Percentiles rank a stretch among this genome's conserved stretches.
These are phyloP conservation scores for Platycheirus rosarum DNA, from an alignment of 2,888 invertebrate genomes.

Conservation along the genomic window DNA sequence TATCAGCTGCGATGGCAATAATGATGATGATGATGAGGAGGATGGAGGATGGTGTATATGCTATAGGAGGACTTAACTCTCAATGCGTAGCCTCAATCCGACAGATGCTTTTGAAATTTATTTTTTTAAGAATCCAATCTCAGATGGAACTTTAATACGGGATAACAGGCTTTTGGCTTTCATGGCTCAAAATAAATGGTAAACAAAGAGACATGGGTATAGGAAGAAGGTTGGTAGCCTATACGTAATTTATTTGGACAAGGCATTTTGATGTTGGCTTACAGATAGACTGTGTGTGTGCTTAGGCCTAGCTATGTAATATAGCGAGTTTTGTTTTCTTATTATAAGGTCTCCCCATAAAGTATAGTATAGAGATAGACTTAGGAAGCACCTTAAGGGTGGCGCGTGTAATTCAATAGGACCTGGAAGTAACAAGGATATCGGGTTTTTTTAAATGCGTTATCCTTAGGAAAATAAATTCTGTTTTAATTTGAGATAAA, in stretches of 20 bases:
- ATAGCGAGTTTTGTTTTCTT: neutral
- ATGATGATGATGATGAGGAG: constrained; percentile 57
- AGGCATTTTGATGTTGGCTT: constrained; percentile 61
- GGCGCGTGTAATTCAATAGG: constrained; percentile 48
- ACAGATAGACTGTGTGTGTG: constrained; percentile 5
- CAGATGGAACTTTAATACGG: constrained; percentile 52
- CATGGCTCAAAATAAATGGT: constrained; percentile 49
- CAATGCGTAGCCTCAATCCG: constrained; percentile 71
- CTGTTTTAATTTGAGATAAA: constrained; percentile 30
- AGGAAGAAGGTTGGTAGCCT: constrained; percentile 32
- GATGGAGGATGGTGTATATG: constrained; percentile 10
- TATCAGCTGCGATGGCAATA: constrained; percentile 65
- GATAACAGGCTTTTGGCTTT: constrained; percentile 28
- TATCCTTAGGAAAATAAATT: constrained; percentile 2
- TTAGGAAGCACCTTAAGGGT: constrained; percentile 43
- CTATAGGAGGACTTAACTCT: constrained; percentile 36
- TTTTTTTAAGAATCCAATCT: constrained; percentile 67
- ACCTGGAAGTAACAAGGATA: constrained; percentile 48
- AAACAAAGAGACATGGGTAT: constrained; percentile 54
- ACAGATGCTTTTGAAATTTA: constrained; percentile 72
- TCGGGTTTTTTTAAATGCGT: constrained; percentile 41
- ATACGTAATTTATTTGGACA: constrained; percentile 66
- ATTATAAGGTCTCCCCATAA: constrained; percentile 29
- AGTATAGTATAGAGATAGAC: constrained; percentile 11
- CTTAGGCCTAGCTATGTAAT: too few species aligned